Evolutionary conservation across 2,113 vertebrate genomes (phyloP).

Genomic region (Tetrax tetrax): DNA sequence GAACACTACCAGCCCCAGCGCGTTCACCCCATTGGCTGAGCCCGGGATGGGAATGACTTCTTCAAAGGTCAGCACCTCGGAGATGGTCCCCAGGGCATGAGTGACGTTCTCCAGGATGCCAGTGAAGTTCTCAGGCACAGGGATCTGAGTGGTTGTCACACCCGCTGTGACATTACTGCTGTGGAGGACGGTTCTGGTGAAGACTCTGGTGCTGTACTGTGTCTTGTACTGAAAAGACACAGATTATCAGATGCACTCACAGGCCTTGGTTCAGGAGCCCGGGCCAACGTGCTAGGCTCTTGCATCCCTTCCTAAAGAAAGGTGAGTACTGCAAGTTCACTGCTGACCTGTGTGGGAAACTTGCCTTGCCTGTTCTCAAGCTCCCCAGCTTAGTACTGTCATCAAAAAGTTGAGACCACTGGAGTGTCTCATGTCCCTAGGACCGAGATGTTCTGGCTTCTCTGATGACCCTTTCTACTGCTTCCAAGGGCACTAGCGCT

Average conservation of each 20-base stretch:
- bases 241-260: conserved; percentile 6
- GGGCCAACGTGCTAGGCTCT: not conserved
- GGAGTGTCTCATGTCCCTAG: not conserved
- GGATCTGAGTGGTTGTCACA: conserved; percentile 48
- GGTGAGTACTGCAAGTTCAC: not conserved
- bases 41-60: conserved; percentile 87
- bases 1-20: conserved; percentile 94
- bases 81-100: conserved; percentile 73
- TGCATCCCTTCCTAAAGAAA: not conserved
- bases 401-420: not conserved
- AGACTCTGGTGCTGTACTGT: conserved; percentile 78
- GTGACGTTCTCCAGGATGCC: conserved; percentile 79
- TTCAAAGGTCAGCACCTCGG: conserved; percentile 85
- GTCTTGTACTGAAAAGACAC: conserved; percentile 91
- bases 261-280: not conserved
- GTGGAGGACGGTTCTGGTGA: conserved; percentile 73
- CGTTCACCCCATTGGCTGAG: conserved; percentile 90
- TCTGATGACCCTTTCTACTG: not conserved
- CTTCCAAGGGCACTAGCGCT: not conserved
- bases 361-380: not conserved
- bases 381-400: not conserved
- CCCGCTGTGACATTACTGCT: conserved; percentile 56
- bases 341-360: not conserved
- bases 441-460: not conserved
- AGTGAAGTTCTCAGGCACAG: conserved; percentile 67